phyloP scores from a whole-genome alignment of 2,797 vertebrate species.

The Characodon lateralis region DNA sequence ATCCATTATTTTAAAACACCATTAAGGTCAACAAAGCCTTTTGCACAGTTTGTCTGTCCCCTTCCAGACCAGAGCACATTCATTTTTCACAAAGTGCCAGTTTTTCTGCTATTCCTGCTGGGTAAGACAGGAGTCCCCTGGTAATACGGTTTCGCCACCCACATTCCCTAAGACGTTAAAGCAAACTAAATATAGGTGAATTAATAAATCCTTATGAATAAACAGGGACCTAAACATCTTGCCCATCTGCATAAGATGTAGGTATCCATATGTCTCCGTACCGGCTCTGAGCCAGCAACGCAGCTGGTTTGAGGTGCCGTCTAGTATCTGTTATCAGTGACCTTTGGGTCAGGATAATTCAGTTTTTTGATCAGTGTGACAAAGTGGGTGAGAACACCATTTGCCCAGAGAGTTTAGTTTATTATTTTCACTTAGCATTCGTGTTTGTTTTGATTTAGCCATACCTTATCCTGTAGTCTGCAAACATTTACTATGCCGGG shows the following conservation, averaged over 20 bases:
- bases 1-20: slow-evolving; percentile 3
- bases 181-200: slow-evolving; percentile 3
- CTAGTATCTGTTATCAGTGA: not conserved
- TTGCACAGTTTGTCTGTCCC: slow-evolving; percentile 9
- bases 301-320: not conserved
- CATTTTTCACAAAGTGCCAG: slow-evolving; percentile 39
- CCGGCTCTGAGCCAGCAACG: not conserved
- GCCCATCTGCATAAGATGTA: not conserved
- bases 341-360: not conserved
- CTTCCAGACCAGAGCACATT: slow-evolving; percentile 20
- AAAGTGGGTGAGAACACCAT: no score
- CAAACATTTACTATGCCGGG: no score
- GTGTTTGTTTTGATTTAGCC: no score
- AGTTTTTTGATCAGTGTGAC: not conserved
- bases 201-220: slow-evolving; percentile 4
- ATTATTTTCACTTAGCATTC: no score
- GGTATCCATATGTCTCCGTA: not conserved
- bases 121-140: not conserved
- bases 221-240: not conserved
- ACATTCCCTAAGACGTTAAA: not conserved
- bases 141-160: not conserved
- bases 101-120: slow-evolving; percentile 10
- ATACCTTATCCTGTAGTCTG: no score
- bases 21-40: slow-evolving; percentile 8
- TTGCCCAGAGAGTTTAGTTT: no score